Evolutionary conservation across 2,113 vertebrate genomes (phyloP).

Genomic region (Notarius quadriscutis): DNA sequence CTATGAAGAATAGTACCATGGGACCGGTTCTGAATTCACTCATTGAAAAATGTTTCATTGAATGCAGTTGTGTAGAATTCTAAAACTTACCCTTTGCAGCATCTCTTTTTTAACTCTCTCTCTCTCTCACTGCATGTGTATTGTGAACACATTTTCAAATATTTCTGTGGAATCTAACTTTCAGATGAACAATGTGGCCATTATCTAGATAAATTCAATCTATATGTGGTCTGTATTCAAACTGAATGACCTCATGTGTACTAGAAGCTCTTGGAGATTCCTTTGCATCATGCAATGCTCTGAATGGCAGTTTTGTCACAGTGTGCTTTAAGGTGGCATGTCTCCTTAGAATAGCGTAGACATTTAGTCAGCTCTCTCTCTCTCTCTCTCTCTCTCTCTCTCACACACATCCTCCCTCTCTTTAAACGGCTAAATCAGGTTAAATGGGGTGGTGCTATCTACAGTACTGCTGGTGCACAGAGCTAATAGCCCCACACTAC

Average conservation of each 20-base stretch:
- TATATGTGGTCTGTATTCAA: background rate
- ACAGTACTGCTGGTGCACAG: background rate
- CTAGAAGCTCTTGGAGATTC: background rate
- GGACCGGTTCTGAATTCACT: background rate
- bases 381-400: background rate
- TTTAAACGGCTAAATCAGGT: conserved; percentile 56
- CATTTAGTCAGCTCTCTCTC: conserved; percentile 20
- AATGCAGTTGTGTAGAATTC: background rate
- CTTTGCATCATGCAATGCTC: background rate
- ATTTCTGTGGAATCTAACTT: background rate
- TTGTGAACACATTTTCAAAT: background rate
- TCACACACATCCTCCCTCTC: conserved; percentile 37
- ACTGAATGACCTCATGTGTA: background rate
- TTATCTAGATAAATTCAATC: background rate
- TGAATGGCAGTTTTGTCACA: conserved; percentile 25
- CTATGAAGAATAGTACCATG: background rate
- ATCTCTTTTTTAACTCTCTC: background rate
- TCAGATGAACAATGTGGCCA: background rate
- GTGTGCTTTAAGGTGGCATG: conserved; percentile 6
- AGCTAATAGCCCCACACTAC: background rate
- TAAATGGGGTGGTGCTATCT: conserved; percentile 46
- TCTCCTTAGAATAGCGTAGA: background rate
- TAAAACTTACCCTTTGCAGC: background rate
- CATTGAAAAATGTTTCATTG: background rate
- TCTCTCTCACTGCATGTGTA: background rate